Evolutionary conservation across 2,888 invertebrate genomes (phyloP), one percentile per base, ranked within the genome.

Genomic region (Synergus laeviventris): DNA sequence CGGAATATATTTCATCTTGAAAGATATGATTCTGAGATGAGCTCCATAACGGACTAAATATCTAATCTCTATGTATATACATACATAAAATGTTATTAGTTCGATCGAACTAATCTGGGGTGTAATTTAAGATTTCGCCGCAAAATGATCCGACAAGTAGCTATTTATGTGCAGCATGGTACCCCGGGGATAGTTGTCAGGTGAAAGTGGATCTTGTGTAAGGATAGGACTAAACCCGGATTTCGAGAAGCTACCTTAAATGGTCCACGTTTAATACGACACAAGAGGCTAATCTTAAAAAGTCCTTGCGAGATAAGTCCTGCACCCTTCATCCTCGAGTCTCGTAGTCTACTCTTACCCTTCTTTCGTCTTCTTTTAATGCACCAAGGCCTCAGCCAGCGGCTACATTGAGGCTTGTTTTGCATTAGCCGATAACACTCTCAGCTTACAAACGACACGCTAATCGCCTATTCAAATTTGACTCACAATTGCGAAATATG

Each of bases 121-220:
- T 75, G 60, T 74, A 80, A 81, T 82, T 82, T 76, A 74, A 76
- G 73, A 39, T 80, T 73, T 73, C 75, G 59, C 38, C 76, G 75
- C 81, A 74, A 85, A 90, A 90, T 86, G 88, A 90, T 87, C 90
- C 89, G 90, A 90, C 88, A 90, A 90, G 89, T 90, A 90, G 90
- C 89, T 89, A 90, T 90, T 90, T 89, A 90, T 86, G 89, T 89
- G 88, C 86, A 83, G 82, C 79, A 81, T 84, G 83, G 81, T 77
- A 78, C 81, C 84, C 83, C 84, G 78, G 75, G 76, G 24, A 74
- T 39, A 77, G 66, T 78, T 66, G 79, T 74, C 74, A 73, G 73
- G 75, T 54, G 66, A 73, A 73, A 73, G 76, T 74, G 78, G 76
- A 75, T 80, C 70, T 78, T 70, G n/a, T 24, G 5, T 31, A 31